phyloP scores from a whole-genome alignment of 2,888 invertebrate species.

The Acronicta psi region DNA sequence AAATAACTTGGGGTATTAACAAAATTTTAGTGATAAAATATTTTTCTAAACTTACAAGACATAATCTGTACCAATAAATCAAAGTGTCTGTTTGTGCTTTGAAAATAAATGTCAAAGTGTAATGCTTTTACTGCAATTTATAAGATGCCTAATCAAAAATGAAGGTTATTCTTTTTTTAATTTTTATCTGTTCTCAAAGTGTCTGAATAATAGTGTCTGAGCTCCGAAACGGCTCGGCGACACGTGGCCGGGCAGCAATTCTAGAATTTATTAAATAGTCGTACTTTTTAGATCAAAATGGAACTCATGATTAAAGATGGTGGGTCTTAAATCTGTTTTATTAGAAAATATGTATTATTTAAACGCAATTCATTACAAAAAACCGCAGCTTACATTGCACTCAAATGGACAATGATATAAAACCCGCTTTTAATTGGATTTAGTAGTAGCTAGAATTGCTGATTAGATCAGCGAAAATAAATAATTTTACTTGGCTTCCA shows the following conservation, averaged over 20 bases:
- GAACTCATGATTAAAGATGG: constrained; percentile 17
- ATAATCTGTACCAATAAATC: too few relatives aligned
- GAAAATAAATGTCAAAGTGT: too few relatives aligned
- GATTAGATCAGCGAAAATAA: constrained; percentile 36
- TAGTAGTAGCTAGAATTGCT: constrained; percentile 15
- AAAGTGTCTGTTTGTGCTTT: too few relatives aligned
- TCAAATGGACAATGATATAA: constrained; percentile 20
- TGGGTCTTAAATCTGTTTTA: constrained; percentile 11
- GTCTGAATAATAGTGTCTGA: too few relatives aligned
- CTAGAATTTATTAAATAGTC: constrained; percentile 4
- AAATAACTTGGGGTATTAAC: constrained; percentile 19
- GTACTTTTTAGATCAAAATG: background rate
- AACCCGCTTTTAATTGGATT: constrained; percentile 38
- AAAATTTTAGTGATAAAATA: constrained; percentile 23
- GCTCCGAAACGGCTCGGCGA: too few relatives aligned
- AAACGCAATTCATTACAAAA: constrained; percentile 22
- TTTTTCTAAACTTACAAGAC: constrained; percentile 25
- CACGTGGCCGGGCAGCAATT: too few relatives aligned
- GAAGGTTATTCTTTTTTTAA: too few relatives aligned
- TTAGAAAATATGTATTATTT: constrained; percentile 11
- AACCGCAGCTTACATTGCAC: constrained; percentile 14
- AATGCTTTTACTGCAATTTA: too few relatives aligned
- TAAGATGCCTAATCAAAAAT: too few relatives aligned
- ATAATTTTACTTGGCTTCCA: constrained; percentile 23
- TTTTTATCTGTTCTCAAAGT: too few relatives aligned